Percentiles rank a stretch among this genome's conserved stretches.
Evolutionary conservation across 2,888 invertebrate species (phyloP).

Genomic region (Cosmia trapezina): DNA sequence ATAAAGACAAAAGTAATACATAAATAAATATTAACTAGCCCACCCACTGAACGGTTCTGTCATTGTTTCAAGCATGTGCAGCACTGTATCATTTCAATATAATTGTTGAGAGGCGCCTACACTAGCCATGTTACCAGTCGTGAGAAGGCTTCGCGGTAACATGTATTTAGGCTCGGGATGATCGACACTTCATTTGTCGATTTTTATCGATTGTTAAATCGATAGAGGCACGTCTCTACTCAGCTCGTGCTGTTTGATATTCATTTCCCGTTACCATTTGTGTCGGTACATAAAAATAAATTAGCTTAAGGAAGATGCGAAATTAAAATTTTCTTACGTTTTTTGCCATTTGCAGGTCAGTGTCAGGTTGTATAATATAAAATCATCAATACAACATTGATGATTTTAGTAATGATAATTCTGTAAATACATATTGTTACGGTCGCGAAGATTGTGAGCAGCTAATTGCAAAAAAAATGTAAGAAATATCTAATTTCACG

Average conservation of each 20-base stretch:
- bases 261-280: constrained; percentile 8
- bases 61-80: constrained; percentile 82
- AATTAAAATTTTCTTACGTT: not conserved
- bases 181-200: constrained; percentile 44
- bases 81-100: constrained; percentile 83
- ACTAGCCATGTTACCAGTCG: constrained; percentile 60
- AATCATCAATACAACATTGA: too few relatives aligned
- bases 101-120: constrained; percentile 83
- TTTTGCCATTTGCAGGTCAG: not conserved
- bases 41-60: constrained; percentile 83
- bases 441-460: too few relatives aligned
- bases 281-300: not conserved
- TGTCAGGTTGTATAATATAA: too few relatives aligned
- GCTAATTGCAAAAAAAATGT: not conserved
- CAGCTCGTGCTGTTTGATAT: not conserved
- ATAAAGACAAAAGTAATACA: constrained; percentile 79
- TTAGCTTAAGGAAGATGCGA: not conserved
- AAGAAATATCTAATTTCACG: not conserved
- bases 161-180: constrained; percentile 46
- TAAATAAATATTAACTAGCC: constrained; percentile 78
- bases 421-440: not conserved
- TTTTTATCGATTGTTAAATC: constrained; percentile 45
- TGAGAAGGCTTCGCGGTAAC: constrained; percentile 39
- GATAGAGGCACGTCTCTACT: constrained; percentile 9
- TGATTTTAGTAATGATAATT: not conserved